These are phyloP conservation scores for Lasioglossum albipes DNA, from an alignment of 1,140 invertebrate genomes.

Conservation along the genomic window DNA sequence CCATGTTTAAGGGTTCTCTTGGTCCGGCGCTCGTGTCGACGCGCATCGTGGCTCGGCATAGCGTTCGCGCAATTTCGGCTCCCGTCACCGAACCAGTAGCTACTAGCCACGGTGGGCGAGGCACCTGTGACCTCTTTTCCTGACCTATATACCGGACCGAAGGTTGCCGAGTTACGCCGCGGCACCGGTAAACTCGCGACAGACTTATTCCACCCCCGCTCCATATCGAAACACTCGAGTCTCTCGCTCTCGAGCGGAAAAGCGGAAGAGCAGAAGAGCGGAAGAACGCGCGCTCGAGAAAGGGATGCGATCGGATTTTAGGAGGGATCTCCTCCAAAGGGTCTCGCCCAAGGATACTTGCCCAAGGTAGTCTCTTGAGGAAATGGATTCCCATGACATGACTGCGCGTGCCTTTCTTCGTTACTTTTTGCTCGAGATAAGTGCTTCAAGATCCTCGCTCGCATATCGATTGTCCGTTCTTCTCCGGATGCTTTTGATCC, in stretches of 20 bases:
- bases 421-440: constrained; percentile 49
- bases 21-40: no score
- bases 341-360: constrained; percentile 45
- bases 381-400: constrained; percentile 81
- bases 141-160: constrained; percentile 56
- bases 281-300: no score
- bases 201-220: background rate
- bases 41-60: background rate
- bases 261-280: no score
- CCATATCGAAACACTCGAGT: background rate
- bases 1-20: no score
- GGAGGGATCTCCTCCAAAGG: no score
- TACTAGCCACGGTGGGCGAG: constrained; percentile 58
- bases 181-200: constrained; percentile 13
- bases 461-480: constrained; percentile 29
- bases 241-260: no score
- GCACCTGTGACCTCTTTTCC: constrained; percentile 64
- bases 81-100: constrained; percentile 34
- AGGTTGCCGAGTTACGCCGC: constrained; percentile 16
- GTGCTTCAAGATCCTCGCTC: constrained; percentile 50
- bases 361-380: constrained; percentile 79
- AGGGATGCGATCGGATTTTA: no score
- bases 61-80: constrained; percentile 12
- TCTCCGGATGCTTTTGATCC: constrained; percentile 73
- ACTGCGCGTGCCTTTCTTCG: constrained; percentile 66